Conservation (phyloP, 1,140 invertebrate species). For the Bombus huntii region DNA sequence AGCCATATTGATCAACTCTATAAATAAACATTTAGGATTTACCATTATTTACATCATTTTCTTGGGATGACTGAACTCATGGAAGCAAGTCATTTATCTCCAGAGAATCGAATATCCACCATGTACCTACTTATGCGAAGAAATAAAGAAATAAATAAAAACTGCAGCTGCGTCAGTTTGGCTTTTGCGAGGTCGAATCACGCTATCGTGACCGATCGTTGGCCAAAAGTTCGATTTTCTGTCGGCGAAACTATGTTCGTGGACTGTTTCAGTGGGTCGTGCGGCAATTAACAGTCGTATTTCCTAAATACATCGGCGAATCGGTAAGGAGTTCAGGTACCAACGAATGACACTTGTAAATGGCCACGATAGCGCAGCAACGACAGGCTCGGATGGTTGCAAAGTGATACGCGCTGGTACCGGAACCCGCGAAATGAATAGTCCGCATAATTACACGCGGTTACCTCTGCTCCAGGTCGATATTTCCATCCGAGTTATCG, state of each 20-base stretch:
- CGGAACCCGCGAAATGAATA: constrained; percentile 36
- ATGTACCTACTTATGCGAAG: no score
- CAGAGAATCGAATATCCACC: no score
- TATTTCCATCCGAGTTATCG: constrained; percentile 54
- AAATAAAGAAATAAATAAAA: neutral
- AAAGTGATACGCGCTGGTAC: constrained; percentile 64
- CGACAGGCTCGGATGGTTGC: constrained; percentile 33
- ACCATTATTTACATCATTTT: no score
- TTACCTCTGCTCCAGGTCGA: constrained; percentile 42
- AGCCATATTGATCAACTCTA: neutral
- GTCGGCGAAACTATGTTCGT: neutral
- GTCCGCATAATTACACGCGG: constrained; percentile 58
- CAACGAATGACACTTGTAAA: constrained; percentile 23
- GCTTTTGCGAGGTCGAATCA: neutral
- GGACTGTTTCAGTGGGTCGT: neutral
- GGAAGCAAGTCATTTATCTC: neutral
- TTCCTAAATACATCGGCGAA: neutral
- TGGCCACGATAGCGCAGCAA: neutral
- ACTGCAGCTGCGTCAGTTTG: neutral
- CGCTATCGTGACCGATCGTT: neutral
- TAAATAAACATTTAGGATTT: neutral
- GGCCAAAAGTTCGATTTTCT: neutral
- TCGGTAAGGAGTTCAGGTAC: constrained; percentile 7
- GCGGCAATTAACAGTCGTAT: constrained; percentile 19
- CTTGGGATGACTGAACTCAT: neutral